Conservation (phyloP, 2,888 invertebrate genomes). For the Hydrotaea diabolus region DNA sequence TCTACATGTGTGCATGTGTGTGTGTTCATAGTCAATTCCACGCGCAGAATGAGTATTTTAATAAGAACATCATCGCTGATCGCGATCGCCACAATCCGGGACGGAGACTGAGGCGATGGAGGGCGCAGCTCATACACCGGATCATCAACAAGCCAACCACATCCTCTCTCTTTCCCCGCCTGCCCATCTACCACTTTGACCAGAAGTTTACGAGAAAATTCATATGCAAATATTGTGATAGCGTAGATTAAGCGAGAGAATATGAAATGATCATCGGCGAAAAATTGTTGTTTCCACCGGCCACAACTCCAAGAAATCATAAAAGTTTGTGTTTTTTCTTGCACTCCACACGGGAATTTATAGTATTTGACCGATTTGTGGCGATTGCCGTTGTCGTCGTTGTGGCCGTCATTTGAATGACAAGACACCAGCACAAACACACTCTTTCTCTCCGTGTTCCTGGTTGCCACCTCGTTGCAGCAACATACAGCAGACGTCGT, state of each 20-base stretch:
- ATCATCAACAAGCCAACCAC: neutral
- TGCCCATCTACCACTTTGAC: neutral
- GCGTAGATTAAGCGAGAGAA: conserved; percentile 48
- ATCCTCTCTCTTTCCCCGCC: neutral
- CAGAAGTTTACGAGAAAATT: conserved; percentile 50
- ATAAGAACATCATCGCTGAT: conserved; percentile 61
- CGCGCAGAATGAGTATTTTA: conserved; percentile 44
- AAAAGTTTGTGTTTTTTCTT: conserved; percentile 61
- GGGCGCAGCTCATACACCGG: neutral
- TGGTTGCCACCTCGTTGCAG: too few species aligned
- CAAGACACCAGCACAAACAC: too few species aligned
- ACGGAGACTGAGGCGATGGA: neutral
- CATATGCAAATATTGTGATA: conserved; percentile 68
- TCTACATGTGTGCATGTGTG: too few species aligned
- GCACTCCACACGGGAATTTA: conserved; percentile 54
- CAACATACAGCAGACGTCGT: neutral
- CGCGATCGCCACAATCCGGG: neutral
- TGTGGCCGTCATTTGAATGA: conserved; percentile 8
- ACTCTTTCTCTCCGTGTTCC: too few species aligned
- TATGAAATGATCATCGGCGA: conserved; percentile 20
- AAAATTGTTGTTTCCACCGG: conserved; percentile 16
- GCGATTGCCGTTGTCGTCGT: conserved; percentile 34
- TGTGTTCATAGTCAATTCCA: neutral
- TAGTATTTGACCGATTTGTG: conserved; percentile 62
- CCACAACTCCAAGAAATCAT: conserved; percentile 61